Base-by-base conservation (phyloP, 2,113 vertebrate genomes). In the Rhinolophus sinicus region DNA sequence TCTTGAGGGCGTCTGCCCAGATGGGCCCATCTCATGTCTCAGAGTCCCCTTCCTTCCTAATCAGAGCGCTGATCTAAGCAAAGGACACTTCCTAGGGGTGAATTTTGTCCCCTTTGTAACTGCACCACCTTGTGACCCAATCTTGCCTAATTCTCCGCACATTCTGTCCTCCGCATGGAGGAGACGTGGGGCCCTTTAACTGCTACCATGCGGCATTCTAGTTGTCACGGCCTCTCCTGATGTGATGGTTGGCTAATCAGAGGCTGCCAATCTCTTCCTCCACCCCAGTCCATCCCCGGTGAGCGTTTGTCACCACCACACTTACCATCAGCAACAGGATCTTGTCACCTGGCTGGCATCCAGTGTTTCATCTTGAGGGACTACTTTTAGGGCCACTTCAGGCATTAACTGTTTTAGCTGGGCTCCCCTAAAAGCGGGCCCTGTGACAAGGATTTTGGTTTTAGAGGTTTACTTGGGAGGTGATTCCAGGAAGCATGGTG, bases 231-330 rank as follows among this genome's bases (percentile, higher is more conserved):
- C 54, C 8, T 62, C 52, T 82, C 28, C 60, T 2, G 15, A 24
- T 33, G 24, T 6, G 22, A 54, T 6, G 69, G 16, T 11, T 50
- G 60, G 26, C 72, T 44, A 52, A 30, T 52, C 62, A 15, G 52
- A 67, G 22, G 16, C 90, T 33, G 14, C 26, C n/a, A 24, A 28
- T 73, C 38, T 93, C 30, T 47, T 44, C 44, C 3, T 82, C 75
- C 58, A 56, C 78, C 24, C 35, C n/a, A 19, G 0, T 44, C 28
- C 8, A n/a, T 21, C 40, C 40, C 52, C 2, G 33, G 35, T 28
- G 16, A 44, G 33, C 8, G 64, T n/a, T 28, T 0, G 11, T 13
- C 30, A 33, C 52, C 33, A 16, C 33, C 2, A 0, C 33, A 16
- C 69, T 60, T 47, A 10, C 4, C 10, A 3, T 13, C 78, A 40